These are phyloP conservation scores for Philereme transversata DNA, from an alignment of 2,888 invertebrate species.

Conservation along the genomic window DNA sequence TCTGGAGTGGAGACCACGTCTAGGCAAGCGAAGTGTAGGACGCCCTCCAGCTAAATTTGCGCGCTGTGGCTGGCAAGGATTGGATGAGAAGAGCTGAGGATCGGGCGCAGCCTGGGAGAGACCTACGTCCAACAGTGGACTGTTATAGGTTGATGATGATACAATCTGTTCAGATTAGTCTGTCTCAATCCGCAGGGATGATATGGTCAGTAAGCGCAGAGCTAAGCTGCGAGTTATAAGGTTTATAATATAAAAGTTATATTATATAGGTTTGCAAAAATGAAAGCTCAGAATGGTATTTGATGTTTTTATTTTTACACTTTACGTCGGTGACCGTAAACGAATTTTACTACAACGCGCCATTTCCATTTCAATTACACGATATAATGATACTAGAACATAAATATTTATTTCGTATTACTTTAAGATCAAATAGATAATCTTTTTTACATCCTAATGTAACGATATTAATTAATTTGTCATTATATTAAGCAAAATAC, in stretches of 20 bases:
- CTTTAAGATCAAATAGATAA: slow-evolving; percentile 83
- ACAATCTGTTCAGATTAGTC: no score
- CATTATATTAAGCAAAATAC: slow-evolving; percentile 81
- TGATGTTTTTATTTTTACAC: slow-evolving; percentile 81
- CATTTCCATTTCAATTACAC: slow-evolving; percentile 77
- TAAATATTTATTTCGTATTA: slow-evolving; percentile 83
- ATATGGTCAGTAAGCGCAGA: neutral
- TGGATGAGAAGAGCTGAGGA: no score
- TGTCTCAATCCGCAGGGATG: no score
- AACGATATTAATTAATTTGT: slow-evolving; percentile 83
- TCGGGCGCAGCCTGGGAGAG: no score
- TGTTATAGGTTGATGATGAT: no score
- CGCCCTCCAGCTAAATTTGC: no score
- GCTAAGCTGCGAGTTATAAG: no score
- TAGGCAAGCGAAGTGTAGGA: no score
- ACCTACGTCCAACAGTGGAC: no score
- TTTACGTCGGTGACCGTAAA: slow-evolving; percentile 82
- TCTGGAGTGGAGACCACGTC: no score
- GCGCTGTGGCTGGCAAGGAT: no score
- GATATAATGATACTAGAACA: slow-evolving; percentile 82
- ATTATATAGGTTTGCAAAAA: slow-evolving; percentile 46
- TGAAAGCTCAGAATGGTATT: slow-evolving; percentile 75
- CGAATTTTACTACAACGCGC: slow-evolving; percentile 82
- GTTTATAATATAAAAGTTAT: no score
- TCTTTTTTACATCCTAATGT: slow-evolving; percentile 83